These are phyloP conservation scores for Gymnarchus niloticus DNA, from an alignment of 2,113 vertebrate genomes.

Conservation along the genomic window DNA sequence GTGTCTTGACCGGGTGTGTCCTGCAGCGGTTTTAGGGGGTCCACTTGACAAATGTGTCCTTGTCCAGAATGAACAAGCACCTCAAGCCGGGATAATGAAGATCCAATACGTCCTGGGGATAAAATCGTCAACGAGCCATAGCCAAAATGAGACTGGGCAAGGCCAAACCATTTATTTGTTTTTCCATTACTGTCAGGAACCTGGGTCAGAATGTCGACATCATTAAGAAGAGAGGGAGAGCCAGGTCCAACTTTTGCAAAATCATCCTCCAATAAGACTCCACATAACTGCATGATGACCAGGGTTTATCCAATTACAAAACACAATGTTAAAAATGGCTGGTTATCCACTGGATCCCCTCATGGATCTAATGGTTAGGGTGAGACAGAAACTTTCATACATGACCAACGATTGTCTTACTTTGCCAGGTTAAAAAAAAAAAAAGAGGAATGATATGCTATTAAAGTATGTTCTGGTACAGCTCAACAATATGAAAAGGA, in stretches of 20 bases:
- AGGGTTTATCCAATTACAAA: not conserved
- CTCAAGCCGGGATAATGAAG: not conserved
- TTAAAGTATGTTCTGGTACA: not conserved
- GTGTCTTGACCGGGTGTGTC: not conserved
- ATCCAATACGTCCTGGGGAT: too few relatives aligned
- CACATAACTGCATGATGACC: not conserved
- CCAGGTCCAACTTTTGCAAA: not conserved
- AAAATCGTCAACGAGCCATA: not conserved
- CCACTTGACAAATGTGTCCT: not conserved
- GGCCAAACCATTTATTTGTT: not conserved
- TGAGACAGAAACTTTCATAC: not conserved
- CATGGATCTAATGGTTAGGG: not conserved
- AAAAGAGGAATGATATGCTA: too few relatives aligned
- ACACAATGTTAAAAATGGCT: not conserved
- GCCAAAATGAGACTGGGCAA: not conserved
- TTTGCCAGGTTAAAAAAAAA: not conserved
- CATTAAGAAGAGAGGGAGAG: not conserved
- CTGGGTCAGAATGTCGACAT: not conserved
- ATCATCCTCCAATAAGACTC: not conserved
- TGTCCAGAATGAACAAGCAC: not conserved
- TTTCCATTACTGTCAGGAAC: not conserved
- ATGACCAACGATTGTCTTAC: not conserved
- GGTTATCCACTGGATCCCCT: not conserved
- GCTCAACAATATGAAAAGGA: not conserved
- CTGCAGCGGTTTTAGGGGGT: not conserved